These are phyloP conservation scores for Myanophis thanlyinensis DNA, from an alignment of 2,113 vertebrate genomes.

Conservation along the genomic window DNA sequence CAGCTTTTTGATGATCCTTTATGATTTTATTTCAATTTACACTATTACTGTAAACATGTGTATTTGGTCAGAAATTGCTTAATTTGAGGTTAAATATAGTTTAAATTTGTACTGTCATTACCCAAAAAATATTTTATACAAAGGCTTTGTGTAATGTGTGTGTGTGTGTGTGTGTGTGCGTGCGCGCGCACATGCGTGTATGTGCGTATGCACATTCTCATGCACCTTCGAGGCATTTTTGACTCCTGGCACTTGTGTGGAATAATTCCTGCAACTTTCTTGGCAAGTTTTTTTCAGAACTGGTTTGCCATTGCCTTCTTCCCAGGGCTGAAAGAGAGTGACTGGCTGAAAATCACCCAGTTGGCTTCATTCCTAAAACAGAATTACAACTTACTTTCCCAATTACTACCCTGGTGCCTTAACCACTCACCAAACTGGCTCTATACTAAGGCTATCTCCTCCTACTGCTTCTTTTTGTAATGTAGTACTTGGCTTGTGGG, in stretches of 20 bases:
- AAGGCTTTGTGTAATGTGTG: background rate
- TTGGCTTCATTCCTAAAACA: background rate
- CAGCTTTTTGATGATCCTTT: background rate
- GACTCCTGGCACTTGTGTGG: background rate
- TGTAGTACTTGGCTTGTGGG: background rate
- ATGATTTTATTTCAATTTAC: background rate
- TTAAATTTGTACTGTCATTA: background rate
- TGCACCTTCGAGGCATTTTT: background rate
- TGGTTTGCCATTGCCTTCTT: background rate
- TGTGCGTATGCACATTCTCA: too few species aligned
- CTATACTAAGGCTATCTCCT: background rate
- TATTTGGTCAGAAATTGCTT: background rate
- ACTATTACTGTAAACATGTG: background rate
- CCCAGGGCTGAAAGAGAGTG: background rate
- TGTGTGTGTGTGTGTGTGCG: background rate
- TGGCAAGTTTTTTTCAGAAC: background rate
- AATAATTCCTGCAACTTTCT: background rate
- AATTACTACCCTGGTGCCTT: background rate
- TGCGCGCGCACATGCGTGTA: too few species aligned
- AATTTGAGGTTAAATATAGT: background rate
- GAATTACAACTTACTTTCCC: background rate
- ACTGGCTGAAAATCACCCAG: background rate
- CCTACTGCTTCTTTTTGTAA: background rate
- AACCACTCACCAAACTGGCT: background rate
- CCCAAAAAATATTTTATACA: background rate